phyloP scores from a whole-genome alignment of 2,797 vertebrate species.

The Brachymystax lenok region DNA sequence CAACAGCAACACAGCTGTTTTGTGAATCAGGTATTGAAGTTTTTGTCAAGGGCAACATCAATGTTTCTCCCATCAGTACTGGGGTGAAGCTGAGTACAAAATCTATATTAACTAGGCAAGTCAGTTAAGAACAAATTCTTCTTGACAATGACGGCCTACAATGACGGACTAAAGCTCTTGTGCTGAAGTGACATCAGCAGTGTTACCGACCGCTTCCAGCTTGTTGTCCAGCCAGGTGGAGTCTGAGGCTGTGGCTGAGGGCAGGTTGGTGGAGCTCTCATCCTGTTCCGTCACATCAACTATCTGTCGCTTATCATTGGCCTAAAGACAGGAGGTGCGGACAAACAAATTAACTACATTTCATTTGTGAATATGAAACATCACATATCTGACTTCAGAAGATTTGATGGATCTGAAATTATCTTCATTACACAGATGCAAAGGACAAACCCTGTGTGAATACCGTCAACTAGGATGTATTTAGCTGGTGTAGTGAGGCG shows the following conservation, averaged over 20 bases:
- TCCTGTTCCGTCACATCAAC: slow-evolving; percentile 66
- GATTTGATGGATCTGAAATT: not conserved
- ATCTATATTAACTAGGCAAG: not conserved
- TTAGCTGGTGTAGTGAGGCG: not conserved
- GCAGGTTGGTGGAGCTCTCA: slow-evolving; percentile 48
- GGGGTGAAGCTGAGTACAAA: not conserved
- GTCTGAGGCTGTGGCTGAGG: slow-evolving; percentile 44
- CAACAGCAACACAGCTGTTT: slow-evolving; percentile 49
- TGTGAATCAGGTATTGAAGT: slow-evolving; percentile 16
- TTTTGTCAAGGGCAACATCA: slow-evolving; percentile 9
- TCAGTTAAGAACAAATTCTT: not conserved
- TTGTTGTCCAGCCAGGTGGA: slow-evolving; percentile 80
- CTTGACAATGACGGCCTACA: slow-evolving; percentile 68
- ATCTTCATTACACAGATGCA: not conserved
- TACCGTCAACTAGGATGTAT: not conserved
- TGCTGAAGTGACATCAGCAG: not conserved
- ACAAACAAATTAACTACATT: not conserved
- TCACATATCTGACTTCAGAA: not conserved
- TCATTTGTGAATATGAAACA: not conserved
- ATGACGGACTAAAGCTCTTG: slow-evolving; percentile 26
- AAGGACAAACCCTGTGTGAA: not conserved
- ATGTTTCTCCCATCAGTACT: not conserved
- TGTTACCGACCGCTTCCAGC: slow-evolving; percentile 70
- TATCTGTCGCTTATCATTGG: slow-evolving; percentile 9
- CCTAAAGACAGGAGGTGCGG: slow-evolving; percentile 49